phyloP scores from a whole-genome alignment of 1,140 invertebrate genomes.

The Metopolophium dirhodum region DNA sequence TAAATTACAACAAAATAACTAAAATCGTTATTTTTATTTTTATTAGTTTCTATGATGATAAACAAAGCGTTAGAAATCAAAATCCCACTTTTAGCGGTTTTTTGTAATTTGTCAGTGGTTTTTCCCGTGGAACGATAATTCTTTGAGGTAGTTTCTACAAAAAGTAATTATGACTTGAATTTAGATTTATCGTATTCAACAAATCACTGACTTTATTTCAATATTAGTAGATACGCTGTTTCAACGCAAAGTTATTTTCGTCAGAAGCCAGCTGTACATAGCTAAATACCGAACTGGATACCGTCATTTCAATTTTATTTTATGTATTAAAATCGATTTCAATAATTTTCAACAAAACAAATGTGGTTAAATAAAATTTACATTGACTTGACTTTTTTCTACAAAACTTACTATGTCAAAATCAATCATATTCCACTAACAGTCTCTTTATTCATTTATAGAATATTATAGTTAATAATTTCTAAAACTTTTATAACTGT shows the following conservation, averaged over 20 bases:
- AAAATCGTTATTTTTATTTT: no score
- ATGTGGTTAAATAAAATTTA: no score
- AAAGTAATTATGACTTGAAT: background rate
- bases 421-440: background rate
- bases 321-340: no score
- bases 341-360: no score
- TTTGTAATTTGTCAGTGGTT: no score
- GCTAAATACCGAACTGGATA: no score
- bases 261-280: background rate
- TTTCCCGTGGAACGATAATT: background rate
- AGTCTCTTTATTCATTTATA: background rate
- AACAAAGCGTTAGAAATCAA: no score
- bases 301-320: no score
- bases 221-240: background rate
- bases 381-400: no score
- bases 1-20: no score
- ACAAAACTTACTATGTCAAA: background rate
- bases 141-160: background rate
- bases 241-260: background rate
- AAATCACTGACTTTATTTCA: background rate
- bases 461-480: background rate
- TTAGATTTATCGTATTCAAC: background rate
- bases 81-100: no score
- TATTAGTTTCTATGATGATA: no score
- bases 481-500: background rate